A percentile compares a stretch with the other conserved stretches of the same genome.
Evolutionary conservation across 2,888 invertebrate species (phyloP).

Genomic region (Cistogaster globosa): DNA sequence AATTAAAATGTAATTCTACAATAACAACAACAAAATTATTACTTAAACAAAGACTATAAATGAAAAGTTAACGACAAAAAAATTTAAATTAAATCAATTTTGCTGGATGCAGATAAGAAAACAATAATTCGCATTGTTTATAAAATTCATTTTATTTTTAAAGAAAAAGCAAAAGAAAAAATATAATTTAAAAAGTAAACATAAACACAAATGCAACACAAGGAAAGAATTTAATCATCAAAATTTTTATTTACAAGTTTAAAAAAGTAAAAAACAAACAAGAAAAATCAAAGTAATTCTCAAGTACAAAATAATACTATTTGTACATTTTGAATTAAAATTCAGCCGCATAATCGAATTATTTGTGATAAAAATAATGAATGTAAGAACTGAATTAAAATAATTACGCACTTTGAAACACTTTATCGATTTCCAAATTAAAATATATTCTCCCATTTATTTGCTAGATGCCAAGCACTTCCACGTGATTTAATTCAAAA

Average conservation of each 20-base stretch:
- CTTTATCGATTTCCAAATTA: no score
- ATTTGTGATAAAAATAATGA: no score
- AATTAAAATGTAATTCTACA: background rate
- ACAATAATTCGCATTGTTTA: constrained; percentile 3
- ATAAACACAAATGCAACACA: background rate
- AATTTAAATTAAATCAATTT: background rate
- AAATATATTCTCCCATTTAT: no score
- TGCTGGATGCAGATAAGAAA: background rate
- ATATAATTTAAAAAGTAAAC: background rate
- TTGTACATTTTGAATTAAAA: no score
- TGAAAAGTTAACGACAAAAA: constrained; percentile 13
- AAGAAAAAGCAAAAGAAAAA: background rate
- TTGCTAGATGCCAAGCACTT: no score
- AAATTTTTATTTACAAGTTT: background rate
- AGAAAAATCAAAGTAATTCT: background rate
- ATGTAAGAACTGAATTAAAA: no score
- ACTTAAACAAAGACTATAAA: background rate
- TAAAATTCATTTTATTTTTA: background rate
- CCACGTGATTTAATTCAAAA: no score
- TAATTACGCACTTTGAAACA: no score
- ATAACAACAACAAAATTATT: background rate
- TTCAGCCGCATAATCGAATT: no score
- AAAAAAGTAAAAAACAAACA: background rate
- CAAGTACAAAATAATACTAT: background rate
- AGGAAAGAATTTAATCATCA: background rate